A percentile compares a stretch with the other conserved stretches of the same genome.
phyloP scores from a whole-genome alignment of 2,113 vertebrate species.

The Mastomys natalensis region DNA sequence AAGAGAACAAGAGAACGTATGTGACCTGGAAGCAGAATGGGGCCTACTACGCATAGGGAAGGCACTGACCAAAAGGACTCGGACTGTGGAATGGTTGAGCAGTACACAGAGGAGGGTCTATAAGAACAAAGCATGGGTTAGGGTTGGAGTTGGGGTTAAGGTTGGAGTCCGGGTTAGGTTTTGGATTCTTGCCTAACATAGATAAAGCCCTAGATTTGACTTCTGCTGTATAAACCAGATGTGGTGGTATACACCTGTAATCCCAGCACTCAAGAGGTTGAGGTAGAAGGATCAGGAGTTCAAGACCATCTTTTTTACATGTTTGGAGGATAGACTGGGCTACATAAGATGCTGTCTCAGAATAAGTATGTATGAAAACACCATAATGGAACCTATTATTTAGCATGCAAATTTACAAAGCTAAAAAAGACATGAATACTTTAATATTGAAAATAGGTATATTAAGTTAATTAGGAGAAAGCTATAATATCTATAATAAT shows the following conservation, averaged over 20 bases:
- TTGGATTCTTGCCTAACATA: background rate
- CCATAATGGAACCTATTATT: background rate
- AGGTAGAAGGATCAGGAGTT: background rate
- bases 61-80: background rate
- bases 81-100: background rate
- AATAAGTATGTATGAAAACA: background rate
- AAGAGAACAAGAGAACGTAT: background rate
- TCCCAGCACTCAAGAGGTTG: background rate
- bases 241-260: background rate
- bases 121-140: background rate
- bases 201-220: background rate
- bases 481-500: background rate
- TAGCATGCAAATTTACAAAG: background rate
- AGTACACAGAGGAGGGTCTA: background rate
- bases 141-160: background rate
- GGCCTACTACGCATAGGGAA: background rate
- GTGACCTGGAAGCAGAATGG: background rate
- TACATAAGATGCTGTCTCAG: background rate
- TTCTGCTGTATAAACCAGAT: background rate
- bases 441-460: background rate
- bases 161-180: too few relatives aligned
- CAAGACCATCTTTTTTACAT: background rate
- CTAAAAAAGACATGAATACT: background rate
- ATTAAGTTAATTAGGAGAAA: constrained; percentile 9
- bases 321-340: background rate